A percentile compares a stretch with the other conserved stretches of the same genome.
phyloP scores from a whole-genome alignment of 1,140 invertebrate genomes.

The Pogonomyrmex barbatus region DNA sequence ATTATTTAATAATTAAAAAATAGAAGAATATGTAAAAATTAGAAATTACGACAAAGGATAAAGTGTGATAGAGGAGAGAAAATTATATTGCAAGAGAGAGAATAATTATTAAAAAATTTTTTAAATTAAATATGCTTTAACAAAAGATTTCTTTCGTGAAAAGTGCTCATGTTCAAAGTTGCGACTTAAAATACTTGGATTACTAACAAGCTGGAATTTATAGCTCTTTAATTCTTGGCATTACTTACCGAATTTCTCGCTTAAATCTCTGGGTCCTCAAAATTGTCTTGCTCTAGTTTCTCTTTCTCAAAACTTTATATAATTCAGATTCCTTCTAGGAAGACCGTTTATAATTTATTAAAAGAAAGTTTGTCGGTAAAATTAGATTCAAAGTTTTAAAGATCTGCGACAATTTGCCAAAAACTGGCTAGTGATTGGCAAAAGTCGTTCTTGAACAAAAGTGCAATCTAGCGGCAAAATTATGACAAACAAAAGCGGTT shows the following conservation, averaged over 20 bases:
- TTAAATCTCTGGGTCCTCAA: slow-evolving; percentile 3
- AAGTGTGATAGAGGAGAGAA: not conserved
- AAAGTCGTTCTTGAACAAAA: not conserved
- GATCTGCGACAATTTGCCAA: not conserved
- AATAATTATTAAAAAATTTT: slow-evolving; percentile 9
- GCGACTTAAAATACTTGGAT: slow-evolving; percentile 39
- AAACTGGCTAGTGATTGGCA: not conserved
- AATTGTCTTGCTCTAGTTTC: slow-evolving; percentile 38
- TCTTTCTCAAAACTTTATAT: slow-evolving; percentile 5
- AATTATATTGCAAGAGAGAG: not conserved
- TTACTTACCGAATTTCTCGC: not conserved
- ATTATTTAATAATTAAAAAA: slow-evolving; percentile 1
- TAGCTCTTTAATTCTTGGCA: slow-evolving; percentile 13
- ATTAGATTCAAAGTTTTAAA: slow-evolving; percentile 22
- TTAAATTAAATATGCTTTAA: not conserved
- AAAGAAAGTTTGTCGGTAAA: slow-evolving; percentile 17
- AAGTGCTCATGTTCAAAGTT: not conserved
- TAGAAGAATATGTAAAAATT: not conserved
- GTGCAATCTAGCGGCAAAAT: not conserved
- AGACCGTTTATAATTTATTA: slow-evolving; percentile 12
- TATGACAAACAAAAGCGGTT: not conserved
- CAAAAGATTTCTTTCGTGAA: slow-evolving; percentile 4
- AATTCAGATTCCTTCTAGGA: slow-evolving; percentile 12
- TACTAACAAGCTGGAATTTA: slow-evolving; percentile 39
- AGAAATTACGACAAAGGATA: not conserved